These are phyloP conservation scores for Lordiphosa fenestrarum DNA, from an alignment of 2,888 invertebrate species.

Conservation along the genomic window DNA sequence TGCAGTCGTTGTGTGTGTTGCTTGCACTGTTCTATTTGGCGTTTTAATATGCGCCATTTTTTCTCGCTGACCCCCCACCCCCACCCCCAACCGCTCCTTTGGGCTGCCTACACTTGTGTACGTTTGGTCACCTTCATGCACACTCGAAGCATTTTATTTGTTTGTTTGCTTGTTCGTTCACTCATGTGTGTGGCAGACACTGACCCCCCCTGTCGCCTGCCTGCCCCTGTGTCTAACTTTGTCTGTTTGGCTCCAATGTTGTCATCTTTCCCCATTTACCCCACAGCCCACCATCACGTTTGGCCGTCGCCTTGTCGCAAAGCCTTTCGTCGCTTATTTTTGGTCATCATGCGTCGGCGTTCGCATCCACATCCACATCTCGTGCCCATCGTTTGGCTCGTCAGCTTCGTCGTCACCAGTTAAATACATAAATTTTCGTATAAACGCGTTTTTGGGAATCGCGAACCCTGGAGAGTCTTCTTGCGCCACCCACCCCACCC, in stretches of 20 bases:
- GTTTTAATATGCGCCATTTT: conserved; percentile 70
- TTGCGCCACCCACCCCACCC: conserved; percentile 1
- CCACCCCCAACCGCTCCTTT: conserved; percentile 1
- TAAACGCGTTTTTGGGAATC: conserved; percentile 66
- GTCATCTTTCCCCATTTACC: conserved; percentile 46
- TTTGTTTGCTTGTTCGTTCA: conserved; percentile 68
- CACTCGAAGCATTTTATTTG: conserved; percentile 51
- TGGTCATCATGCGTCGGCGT: conserved; percentile 35
- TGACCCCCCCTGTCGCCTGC: neutral
- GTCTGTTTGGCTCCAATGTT: conserved; percentile 66
- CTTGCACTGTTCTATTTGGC: conserved; percentile 69
- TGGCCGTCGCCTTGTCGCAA: conserved; percentile 53
- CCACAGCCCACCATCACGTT: conserved; percentile 1
- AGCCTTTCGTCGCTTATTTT: conserved; percentile 64
- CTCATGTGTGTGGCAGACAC: conserved; percentile 53
- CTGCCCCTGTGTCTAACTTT: conserved; percentile 28
- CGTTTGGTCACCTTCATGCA: conserved; percentile 70
- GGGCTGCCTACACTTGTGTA: conserved; percentile 33
- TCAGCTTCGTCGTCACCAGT: conserved; percentile 67
- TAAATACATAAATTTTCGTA: conserved; percentile 75
- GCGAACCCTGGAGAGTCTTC: conserved; percentile 23
- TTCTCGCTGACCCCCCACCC: conserved; percentile 25
- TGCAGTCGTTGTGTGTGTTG: conserved; percentile 47
- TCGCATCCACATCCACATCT: conserved; percentile 16
- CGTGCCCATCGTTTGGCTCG: conserved; percentile 59